Evolutionary conservation across 2,113 vertebrate genomes (phyloP), one percentile per base, ranked within the genome.

Genomic region (Pollimyrus isidori): DNA sequence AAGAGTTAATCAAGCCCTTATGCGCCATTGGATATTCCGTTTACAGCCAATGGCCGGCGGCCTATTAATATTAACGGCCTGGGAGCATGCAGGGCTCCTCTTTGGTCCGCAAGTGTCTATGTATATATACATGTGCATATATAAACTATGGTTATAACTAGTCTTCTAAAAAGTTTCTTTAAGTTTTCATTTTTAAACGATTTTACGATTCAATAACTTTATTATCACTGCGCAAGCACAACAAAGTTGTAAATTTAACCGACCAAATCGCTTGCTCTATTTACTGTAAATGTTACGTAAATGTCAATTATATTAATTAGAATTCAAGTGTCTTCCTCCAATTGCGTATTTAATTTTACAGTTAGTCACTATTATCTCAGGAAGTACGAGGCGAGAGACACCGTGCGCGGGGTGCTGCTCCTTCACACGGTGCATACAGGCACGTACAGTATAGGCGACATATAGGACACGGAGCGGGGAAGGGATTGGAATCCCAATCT

Each of bases 1-100:
- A 95, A 96, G 96, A 96, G 96, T 97, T 97, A 97, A 97, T 97
- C 96, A 97, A 94, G 96, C 96, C 96, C 95, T 94, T 95, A 93
- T 96, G 95, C 94, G 95, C 96, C 96, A 96, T 96, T 83, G 96
- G 94, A 95, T 95, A 95, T 96, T 95, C 95, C 95, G 73, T 21
- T 80, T 50, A 94, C 95, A 95, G 94, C 94, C 94, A 93, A 94
- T 97, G 92, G 96, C 95, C 95, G 95, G 95, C 94, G 94, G 93
- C 94, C 96, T 95, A 97, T 97, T 96, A 97, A 97, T 97, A 97
- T 97, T 96, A 96, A 80, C 97, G 95, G 93, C 10, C 62, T 30
- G 62, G 95, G 92, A 96, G 96, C 35, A 35, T 35, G 35, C 96
- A 94, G 96, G 96, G 80, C 42, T 30, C 6, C 17, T 83, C n/a